phyloP scores from a whole-genome alignment of 2,797 vertebrate genomes.

The Sebastes reedi region DNA sequence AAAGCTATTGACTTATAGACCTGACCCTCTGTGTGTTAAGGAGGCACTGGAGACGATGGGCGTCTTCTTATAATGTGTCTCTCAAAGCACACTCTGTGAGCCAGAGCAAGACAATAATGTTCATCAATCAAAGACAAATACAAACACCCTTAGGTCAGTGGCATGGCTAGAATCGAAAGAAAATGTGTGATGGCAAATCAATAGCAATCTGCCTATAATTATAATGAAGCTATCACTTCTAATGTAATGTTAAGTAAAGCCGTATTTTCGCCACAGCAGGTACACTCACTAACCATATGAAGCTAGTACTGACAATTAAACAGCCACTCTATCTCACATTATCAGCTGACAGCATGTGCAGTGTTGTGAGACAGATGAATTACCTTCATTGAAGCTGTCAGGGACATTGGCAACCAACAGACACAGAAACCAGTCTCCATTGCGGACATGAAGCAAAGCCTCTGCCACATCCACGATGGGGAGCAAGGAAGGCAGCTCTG shows the following conservation, averaged over 20 bases:
- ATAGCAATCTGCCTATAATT: conserved; percentile 3
- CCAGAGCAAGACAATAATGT: conserved; percentile 43
- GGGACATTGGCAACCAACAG: conserved; percentile 97
- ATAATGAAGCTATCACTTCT: neutral
- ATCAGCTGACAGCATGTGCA: conserved; percentile 14
- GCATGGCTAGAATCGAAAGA: conserved; percentile 14
- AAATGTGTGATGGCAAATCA: conserved; percentile 3
- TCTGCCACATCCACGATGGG: conserved; percentile 97
- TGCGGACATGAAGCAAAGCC: conserved; percentile 93
- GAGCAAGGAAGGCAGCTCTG: conserved; percentile 94
- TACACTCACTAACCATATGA: conserved; percentile 15
- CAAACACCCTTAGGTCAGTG: conserved; percentile 11
- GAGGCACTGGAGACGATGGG: conserved; percentile 36
- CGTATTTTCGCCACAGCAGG: conserved; percentile 9
- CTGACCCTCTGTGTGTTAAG: conserved; percentile 53
- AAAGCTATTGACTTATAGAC: conserved; percentile 39
- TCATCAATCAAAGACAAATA: conserved; percentile 57
- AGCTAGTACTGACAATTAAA: conserved; percentile 38
- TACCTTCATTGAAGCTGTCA: conserved; percentile 99
- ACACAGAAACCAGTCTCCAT: conserved; percentile 98
- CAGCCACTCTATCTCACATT: conserved; percentile 21
- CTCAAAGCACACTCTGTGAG: conserved; percentile 25
- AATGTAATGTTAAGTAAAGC: neutral
- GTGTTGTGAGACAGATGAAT: conserved; percentile 11
- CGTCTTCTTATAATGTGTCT: conserved; percentile 48